Evolutionary conservation across 2,888 invertebrate genomes (phyloP).

Genomic region (Ceraclea dissimilis): DNA sequence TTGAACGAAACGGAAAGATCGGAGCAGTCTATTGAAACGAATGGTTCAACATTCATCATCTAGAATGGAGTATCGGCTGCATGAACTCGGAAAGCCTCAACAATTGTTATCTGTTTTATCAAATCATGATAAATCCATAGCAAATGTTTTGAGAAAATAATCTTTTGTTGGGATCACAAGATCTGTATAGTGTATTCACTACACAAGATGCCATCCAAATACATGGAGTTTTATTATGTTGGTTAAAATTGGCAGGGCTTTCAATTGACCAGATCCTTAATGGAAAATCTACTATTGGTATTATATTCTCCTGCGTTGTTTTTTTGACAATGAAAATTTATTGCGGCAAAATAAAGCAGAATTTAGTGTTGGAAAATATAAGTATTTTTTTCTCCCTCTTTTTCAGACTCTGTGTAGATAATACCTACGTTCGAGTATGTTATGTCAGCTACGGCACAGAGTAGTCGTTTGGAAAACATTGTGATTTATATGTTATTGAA

Average conservation of each 20-base stretch:
- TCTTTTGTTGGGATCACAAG: no score
- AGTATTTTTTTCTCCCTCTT: not conserved
- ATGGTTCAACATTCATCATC: slow-evolving; percentile 12
- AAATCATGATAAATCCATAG: slow-evolving; percentile 3
- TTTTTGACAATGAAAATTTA: slow-evolving; percentile 12
- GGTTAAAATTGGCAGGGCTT: no score
- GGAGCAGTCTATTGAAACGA: not conserved
- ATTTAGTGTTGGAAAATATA: not conserved
- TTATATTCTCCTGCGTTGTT: slow-evolving; percentile 10
- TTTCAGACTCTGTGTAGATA: not conserved
- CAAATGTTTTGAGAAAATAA: not conserved
- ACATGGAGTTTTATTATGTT: no score
- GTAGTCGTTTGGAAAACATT: not conserved
- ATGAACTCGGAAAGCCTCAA: not conserved
- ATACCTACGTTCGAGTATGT: not conserved
- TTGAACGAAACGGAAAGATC: not conserved
- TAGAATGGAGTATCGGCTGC: slow-evolving; percentile 2
- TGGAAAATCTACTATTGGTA: slow-evolving; percentile 13
- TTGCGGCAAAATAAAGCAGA: not conserved
- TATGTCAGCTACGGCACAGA: not conserved
- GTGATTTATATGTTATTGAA: slow-evolving; percentile 1
- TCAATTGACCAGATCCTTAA: slow-evolving; percentile 19
- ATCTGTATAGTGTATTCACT: no score
- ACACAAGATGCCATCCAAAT: no score
- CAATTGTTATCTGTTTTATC: slow-evolving; percentile 6